phyloP scores from a whole-genome alignment of 2,888 invertebrate genomes.

The Autographa pulchrina region DNA sequence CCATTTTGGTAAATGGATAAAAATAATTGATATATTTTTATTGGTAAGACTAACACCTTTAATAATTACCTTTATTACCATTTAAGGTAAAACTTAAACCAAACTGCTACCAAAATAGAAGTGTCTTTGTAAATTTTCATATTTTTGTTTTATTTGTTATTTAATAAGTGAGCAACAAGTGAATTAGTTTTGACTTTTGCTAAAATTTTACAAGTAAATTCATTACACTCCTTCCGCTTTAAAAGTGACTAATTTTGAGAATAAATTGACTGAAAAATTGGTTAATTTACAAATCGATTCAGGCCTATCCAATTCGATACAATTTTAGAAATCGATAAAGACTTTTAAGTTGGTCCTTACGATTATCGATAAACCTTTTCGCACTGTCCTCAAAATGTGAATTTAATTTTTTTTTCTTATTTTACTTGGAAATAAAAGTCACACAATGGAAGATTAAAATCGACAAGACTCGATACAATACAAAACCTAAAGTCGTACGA shows the following conservation, averaged over 20 bases:
- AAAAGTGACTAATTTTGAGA: constrained; percentile 7
- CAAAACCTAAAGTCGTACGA: constrained; percentile 69
- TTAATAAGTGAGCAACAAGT: constrained; percentile 43
- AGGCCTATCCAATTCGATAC: neutral
- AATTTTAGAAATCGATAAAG: constrained; percentile 4
- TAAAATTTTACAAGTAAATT: neutral
- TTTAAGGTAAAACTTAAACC: constrained; percentile 3
- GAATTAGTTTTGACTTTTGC: constrained; percentile 23
- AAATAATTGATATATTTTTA: neutral
- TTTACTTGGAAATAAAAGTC: constrained; percentile 53
- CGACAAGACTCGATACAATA: constrained; percentile 71
- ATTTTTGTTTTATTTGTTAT: neutral
- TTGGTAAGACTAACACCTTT: neutral
- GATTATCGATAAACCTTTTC: constrained; percentile 19
- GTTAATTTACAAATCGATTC: neutral
- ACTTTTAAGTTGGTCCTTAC: constrained; percentile 11
- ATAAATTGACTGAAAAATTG: constrained; percentile 1
- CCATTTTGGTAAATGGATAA: neutral
- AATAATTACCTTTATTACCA: neutral
- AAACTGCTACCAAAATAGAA: constrained; percentile 1
- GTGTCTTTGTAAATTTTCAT: neutral
- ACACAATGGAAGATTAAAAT: constrained; percentile 67
- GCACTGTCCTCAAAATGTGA: constrained; percentile 19
- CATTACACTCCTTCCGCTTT: neutral
- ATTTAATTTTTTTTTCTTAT: constrained; percentile 32